Evolutionary conservation across 1,140 invertebrate species (phyloP).

Genomic region (Adelges cooleyi): DNA sequence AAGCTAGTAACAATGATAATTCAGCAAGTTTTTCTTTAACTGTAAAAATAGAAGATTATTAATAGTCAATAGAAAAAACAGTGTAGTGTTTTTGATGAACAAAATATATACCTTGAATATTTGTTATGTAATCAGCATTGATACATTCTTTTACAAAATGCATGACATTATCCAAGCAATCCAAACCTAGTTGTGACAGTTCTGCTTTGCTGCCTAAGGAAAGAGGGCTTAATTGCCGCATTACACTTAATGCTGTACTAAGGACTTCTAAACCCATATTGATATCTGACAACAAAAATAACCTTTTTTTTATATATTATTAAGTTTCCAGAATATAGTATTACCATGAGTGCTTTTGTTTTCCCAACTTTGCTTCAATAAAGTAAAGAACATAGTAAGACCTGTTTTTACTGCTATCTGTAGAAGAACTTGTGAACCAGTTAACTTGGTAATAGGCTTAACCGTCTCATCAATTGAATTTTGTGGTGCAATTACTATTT

Average conservation of each 20-base stretch:
- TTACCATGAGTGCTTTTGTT: slow-evolving; percentile 32
- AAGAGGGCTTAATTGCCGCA: slow-evolving; percentile 46
- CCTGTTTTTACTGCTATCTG: slow-evolving; percentile 54
- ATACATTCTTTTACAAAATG: slow-evolving; percentile 45
- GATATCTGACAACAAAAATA: slow-evolving; percentile 6
- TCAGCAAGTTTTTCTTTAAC: slow-evolving; percentile 44
- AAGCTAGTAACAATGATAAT: slow-evolving; percentile 46
- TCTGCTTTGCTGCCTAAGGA: slow-evolving; percentile 50
- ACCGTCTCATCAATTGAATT: slow-evolving; percentile 3
- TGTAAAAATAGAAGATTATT: slow-evolving; percentile 24
- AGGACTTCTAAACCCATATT: slow-evolving; percentile 40
- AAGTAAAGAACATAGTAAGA: slow-evolving; percentile 48
- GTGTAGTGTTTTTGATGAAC: not conserved
- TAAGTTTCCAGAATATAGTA: not conserved
- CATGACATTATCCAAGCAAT: slow-evolving; percentile 45
- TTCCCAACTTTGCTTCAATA: slow-evolving; percentile 50
- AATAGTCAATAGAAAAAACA: not conserved
- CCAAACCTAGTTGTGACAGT: slow-evolving; percentile 45
- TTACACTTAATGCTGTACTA: slow-evolving; percentile 46
- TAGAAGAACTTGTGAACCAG: slow-evolving; percentile 47
- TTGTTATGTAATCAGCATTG: slow-evolving; percentile 41
- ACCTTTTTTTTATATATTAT: too few relatives aligned
- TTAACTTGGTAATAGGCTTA: slow-evolving; percentile 2
- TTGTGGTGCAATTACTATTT: slow-evolving; percentile 18
- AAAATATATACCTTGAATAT: slow-evolving; percentile 37